Percentiles rank a stretch among this genome's conserved stretches.
Conservation (phyloP, 2,888 invertebrate genomes). For the Lithophane leautieri region DNA sequence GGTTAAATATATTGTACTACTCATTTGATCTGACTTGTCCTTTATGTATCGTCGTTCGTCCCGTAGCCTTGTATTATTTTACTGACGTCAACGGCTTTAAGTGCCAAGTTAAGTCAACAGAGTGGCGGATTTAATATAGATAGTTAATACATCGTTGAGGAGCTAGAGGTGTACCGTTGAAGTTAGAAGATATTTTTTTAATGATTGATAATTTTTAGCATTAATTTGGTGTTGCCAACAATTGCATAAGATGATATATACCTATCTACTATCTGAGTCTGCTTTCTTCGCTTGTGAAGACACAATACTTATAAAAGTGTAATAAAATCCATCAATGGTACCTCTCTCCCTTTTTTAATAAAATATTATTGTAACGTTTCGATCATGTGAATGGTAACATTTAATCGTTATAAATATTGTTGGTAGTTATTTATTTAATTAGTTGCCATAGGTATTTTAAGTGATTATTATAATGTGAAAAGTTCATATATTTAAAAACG, state of each 20-base stretch:
- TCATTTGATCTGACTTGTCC: constrained; percentile 56
- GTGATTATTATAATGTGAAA: constrained; percentile 59
- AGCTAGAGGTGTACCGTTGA: constrained; percentile 27
- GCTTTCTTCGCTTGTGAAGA: not conserved
- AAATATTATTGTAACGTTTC: constrained; percentile 24
- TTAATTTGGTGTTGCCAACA: constrained; percentile 1
- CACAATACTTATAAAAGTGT: not conserved
- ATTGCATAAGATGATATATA: not conserved
- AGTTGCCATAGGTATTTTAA: constrained; percentile 42
- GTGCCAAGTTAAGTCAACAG: constrained; percentile 52
- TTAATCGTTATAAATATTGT: constrained; percentile 52
- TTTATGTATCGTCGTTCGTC: constrained; percentile 30
- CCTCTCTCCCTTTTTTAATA: not conserved
- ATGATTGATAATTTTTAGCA: not conserved
- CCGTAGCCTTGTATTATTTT: constrained; percentile 15
- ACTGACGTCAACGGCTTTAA: constrained; percentile 36
- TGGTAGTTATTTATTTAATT: constrained; percentile 64
- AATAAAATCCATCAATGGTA: not conserved
- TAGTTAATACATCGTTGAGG: constrained; percentile 33
- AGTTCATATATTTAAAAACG: constrained; percentile 78
- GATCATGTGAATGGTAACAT: constrained; percentile 33
- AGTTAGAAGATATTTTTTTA: not conserved
- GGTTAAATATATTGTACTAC: constrained; percentile 35
- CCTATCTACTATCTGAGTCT: not conserved
- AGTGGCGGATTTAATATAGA: constrained; percentile 44